Evolutionary conservation across 2,888 invertebrate species (phyloP).

Genomic region (Neria commutata): DNA sequence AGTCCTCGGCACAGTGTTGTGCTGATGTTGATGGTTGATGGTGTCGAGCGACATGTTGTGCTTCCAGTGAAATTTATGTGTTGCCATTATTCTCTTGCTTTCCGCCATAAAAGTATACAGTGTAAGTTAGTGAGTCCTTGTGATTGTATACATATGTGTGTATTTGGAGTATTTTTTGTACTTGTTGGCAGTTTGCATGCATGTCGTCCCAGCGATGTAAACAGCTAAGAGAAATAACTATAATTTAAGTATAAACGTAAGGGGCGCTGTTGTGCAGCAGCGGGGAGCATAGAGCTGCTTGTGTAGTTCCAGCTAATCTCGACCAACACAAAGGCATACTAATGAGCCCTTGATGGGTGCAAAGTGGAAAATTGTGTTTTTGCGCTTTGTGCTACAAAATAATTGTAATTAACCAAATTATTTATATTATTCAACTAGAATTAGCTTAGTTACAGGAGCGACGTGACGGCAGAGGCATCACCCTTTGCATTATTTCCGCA

Average conservation of each 20-base stretch:
- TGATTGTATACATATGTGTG: neutral
- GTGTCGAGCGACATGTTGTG: neutral
- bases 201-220: neutral
- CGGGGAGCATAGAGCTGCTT: neutral
- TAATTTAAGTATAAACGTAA: neutral
- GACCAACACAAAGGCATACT: conserved; percentile 31
- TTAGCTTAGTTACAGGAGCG: too few relatives aligned
- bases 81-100: neutral
- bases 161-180: neutral
- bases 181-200: neutral
- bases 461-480: too few relatives aligned
- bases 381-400: conserved; percentile 18
- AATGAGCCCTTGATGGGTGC: conserved; percentile 46
- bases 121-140: neutral
- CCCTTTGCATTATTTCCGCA: too few relatives aligned
- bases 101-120: neutral
- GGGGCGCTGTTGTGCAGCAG: neutral
- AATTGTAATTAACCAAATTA: neutral
- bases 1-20: neutral
- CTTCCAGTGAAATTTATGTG: neutral
- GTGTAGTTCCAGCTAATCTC: too few relatives aligned
- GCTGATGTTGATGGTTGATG: neutral
- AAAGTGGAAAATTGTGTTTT: conserved; percentile 46
- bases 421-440: too few relatives aligned
- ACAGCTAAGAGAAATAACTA: neutral